Conservation (phyloP, 2,113 vertebrate genomes). For the Hassar affinis region DNA sequence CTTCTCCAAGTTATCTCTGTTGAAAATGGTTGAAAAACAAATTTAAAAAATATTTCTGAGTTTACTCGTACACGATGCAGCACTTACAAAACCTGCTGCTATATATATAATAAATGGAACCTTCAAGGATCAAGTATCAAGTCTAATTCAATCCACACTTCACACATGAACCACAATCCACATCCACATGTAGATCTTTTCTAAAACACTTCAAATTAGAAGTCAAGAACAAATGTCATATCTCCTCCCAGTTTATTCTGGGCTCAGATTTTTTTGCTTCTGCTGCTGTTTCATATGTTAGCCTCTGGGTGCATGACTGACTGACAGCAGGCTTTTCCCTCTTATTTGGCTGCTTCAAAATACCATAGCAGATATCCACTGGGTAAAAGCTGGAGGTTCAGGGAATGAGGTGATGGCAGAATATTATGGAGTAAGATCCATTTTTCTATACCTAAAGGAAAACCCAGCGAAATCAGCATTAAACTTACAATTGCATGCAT, state of each 20-base stretch:
- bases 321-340: conserved; percentile 31
- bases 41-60: not conserved
- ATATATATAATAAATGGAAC: not conserved
- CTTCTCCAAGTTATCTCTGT: not conserved
- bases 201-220: not conserved
- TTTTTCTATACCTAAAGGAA: not conserved
- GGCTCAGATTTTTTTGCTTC: not conserved
- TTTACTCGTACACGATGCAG: not conserved
- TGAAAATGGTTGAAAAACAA: not conserved
- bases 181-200: not conserved
- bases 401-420: not conserved
- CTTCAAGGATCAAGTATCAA: not conserved
- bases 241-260: conserved; percentile 9
- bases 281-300: conserved; percentile 14
- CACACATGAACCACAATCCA: not conserved
- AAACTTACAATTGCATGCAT: too few species aligned
- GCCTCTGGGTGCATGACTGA: conserved; percentile 1
- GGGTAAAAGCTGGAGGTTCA: conserved; percentile 5
- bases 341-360: conserved; percentile 9
- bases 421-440: too few species aligned
- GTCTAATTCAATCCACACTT: not conserved
- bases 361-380: not conserved
- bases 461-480: not conserved
- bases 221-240: not conserved
- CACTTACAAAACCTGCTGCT: not conserved